Evolutionary conservation across 2,888 invertebrate genomes (phyloP), one percentile per base, ranked within the genome.

Genomic region (Allygus modestus): DNA sequence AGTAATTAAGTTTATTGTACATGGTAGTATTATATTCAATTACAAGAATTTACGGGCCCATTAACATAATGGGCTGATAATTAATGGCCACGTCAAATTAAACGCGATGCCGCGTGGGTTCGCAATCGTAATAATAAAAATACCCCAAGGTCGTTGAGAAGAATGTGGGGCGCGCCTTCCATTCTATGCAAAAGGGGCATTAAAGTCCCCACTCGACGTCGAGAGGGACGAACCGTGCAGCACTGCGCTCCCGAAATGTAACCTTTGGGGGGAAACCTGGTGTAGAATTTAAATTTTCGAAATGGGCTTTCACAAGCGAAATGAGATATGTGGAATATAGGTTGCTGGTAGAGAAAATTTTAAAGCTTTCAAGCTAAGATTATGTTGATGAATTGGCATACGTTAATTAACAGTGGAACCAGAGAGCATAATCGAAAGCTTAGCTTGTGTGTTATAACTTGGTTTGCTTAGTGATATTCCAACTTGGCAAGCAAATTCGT

Each of bases 171-270:
- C 82, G 71, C 71, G 71, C 82, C 82, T 71, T 69, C 82, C 51
- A 69, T 82, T 82, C 82, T 82, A 82, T 82, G 69, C 82, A 46
- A 82, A 82, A 20, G 46, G 82, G 51, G 82, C 51, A 33, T 82
- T 82, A 31, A 73, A 83, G 58, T 83, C 75, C 37, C 51, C 82
- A 58, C 58, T 51, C 23, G 26, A 7, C 58, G 51, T 4, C 5
- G 15, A 17, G 15, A 4, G 58, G 20, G 58, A 26, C 58, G 2
- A 20, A 58, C 58, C 58, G 58, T 1, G 20, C 12, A 9, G 37
- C 37, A 37, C 51, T 17, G 51, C 51, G 23, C 58, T 23, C 23
- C 23, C 58, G 58, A 51, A 51, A 12, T 51, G n/a, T n/a, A n/a
- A n/a, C n/a, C n/a, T n/a, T n/a, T n/a, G n/a, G n/a, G n/a, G n/a